Conservation (phyloP, 2,888 invertebrate species). For the Halictus ligatus region DNA sequence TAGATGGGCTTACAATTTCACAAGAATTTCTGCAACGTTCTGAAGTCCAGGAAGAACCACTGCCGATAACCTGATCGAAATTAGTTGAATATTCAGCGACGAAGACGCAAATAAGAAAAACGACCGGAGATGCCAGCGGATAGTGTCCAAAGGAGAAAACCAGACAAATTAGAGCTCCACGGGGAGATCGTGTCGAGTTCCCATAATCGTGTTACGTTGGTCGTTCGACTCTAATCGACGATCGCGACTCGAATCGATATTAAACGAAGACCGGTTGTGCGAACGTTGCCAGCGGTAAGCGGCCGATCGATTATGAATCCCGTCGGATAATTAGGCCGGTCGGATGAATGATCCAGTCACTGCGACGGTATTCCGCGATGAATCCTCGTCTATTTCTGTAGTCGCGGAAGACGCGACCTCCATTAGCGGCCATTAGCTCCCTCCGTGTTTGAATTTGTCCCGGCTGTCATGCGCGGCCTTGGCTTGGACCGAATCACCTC, state of each 20-base stretch:
- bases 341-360: constrained; percentile 43
- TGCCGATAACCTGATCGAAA: not conserved
- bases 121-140: not conserved
- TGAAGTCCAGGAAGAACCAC: not conserved
- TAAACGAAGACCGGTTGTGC: constrained; percentile 10
- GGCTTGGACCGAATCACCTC: constrained; percentile 27
- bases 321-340: constrained; percentile 50
- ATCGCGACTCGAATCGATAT: constrained; percentile 23
- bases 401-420: constrained; percentile 37
- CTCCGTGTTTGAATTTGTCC: constrained; percentile 57
- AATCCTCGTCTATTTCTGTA: constrained; percentile 45
- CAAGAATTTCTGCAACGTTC: not conserved
- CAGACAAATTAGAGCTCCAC: constrained; percentile 17
- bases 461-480: constrained; percentile 54
- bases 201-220: constrained; percentile 35
- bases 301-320: constrained; percentile 42
- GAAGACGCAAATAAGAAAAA: constrained; percentile 1
- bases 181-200: constrained; percentile 12
- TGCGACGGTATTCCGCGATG: constrained; percentile 33
- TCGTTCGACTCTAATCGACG: constrained; percentile 31
- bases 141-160: constrained; percentile 15
- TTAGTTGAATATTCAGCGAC: not conserved
- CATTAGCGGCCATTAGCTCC: constrained; percentile 62
- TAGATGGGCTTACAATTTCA: not conserved
- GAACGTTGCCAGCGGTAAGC: constrained; percentile 1